These are phyloP conservation scores for Oxyruncus cristatus DNA, from an alignment of 2,113 vertebrate genomes.

Conservation along the genomic window DNA sequence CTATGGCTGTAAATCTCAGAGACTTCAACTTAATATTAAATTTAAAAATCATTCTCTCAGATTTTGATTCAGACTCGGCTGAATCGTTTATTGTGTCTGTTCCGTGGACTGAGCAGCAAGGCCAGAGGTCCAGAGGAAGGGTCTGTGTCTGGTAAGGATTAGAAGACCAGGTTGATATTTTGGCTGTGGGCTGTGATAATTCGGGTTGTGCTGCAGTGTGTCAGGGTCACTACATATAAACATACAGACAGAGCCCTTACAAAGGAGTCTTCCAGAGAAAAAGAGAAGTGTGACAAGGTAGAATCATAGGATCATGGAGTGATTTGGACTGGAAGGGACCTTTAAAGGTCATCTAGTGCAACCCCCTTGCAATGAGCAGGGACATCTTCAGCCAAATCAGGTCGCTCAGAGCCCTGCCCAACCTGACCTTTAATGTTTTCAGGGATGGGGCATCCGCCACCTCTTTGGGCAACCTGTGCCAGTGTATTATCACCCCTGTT, in stretches of 20 bases:
- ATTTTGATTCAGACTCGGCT: conserved; percentile 77
- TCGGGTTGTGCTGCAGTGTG: background rate
- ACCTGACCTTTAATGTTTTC: background rate
- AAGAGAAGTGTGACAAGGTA: background rate
- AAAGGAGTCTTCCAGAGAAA: background rate
- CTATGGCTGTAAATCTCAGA: background rate
- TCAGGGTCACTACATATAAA: background rate
- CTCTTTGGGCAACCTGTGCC: background rate
- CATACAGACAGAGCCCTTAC: fast-evolving
- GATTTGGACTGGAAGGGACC: background rate
- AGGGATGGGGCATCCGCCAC: background rate
- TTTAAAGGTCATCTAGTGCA: background rate
- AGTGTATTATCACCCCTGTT: background rate
- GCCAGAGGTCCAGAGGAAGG: background rate
- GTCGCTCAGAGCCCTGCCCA: background rate
- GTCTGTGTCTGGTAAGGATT: conserved; percentile 30
- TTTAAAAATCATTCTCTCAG: conserved; percentile 57
- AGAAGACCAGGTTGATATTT: background rate
- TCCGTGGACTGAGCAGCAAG: conserved; percentile 63
- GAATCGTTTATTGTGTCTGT: conserved; percentile 66
- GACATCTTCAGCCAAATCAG: background rate
- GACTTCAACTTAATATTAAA: background rate
- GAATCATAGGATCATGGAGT: background rate
- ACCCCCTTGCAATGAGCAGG: background rate
- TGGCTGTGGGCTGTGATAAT: background rate